A percentile compares a stretch with the other conserved stretches of the same genome.
phyloP scores from a whole-genome alignment of 2,888 invertebrate genomes.

The Sesia apiformis region DNA sequence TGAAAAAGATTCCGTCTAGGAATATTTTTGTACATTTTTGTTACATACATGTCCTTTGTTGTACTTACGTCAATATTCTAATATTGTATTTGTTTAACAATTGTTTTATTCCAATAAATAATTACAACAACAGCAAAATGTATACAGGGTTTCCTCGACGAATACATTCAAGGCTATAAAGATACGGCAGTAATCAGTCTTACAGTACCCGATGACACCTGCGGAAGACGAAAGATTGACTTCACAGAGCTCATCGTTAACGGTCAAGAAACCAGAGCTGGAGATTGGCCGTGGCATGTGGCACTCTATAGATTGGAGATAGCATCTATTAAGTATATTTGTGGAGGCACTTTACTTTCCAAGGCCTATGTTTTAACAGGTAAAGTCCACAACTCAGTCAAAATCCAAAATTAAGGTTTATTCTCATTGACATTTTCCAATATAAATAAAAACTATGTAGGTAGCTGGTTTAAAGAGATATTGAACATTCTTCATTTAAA shows the following conservation, averaged over 20 bases:
- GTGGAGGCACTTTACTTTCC: slow-evolving; percentile 46
- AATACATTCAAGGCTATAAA: background rate
- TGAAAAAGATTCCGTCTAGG: too few species aligned
- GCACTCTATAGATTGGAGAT: slow-evolving; percentile 33
- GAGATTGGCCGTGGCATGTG: slow-evolving; percentile 59
- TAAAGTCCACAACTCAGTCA: slow-evolving; percentile 7
- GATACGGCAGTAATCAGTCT: slow-evolving; percentile 19
- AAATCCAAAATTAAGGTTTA: too few species aligned
- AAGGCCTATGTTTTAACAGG: slow-evolving; percentile 39
- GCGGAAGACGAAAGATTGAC: slow-evolving; percentile 32
- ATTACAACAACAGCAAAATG: too few species aligned
- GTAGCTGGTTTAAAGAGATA: too few species aligned
- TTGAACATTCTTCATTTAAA: too few species aligned
- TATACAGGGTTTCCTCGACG: background rate
- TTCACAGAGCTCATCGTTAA: slow-evolving; percentile 40
- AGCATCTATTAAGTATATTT: slow-evolving; percentile 29
- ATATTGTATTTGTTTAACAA: too few species aligned
- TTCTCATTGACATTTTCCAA: too few species aligned
- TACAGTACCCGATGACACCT: slow-evolving; percentile 17
- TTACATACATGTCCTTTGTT: too few species aligned
- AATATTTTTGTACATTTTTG: too few species aligned
- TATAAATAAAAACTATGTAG: too few species aligned
- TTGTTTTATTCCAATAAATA: too few species aligned
- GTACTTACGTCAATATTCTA: too few species aligned
- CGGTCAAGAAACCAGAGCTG: slow-evolving; percentile 35